Percentiles rank a stretch among this genome's conserved stretches.
Conservation (phyloP, 2,113 vertebrate species). For the Strigops habroptila region DNA sequence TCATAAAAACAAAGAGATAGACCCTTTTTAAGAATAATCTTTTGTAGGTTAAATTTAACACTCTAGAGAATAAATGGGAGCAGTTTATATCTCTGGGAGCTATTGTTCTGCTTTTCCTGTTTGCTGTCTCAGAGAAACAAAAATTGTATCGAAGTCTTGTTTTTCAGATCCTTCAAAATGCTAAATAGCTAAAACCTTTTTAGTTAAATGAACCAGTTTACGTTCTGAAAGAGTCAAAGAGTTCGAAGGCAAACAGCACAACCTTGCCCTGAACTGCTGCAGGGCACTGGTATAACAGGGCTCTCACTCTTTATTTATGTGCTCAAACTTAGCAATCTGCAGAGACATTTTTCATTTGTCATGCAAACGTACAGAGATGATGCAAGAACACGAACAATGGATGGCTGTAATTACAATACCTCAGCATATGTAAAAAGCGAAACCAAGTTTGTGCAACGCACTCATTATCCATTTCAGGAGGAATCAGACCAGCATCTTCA, state of each 20-base stretch:
- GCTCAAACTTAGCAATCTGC: neutral
- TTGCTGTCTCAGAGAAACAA: neutral
- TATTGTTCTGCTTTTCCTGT: conserved; percentile 16
- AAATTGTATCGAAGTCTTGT: neutral
- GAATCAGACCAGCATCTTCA: conserved; percentile 91
- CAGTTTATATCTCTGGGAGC: neutral
- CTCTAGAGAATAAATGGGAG: neutral
- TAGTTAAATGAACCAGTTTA: neutral
- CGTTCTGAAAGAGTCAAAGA: neutral
- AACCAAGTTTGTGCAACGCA: conserved; percentile 96
- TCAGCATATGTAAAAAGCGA: conserved; percentile 96
- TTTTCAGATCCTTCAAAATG: neutral
- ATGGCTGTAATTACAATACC: conserved; percentile 69
- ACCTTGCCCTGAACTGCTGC: neutral
- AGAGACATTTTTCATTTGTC: neutral
- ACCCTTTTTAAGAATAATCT: neutral
- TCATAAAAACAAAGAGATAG: neutral
- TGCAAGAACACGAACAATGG: neutral
- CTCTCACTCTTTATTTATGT: neutral
- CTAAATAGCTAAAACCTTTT: neutral
- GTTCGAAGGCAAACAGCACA: neutral
- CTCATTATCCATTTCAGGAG: conserved; percentile 93
- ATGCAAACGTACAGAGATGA: neutral
- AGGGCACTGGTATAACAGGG: neutral
- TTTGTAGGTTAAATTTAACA: neutral